Evolutionary conservation across 2,113 vertebrate genomes (phyloP).

Genomic region (Dasyprocta punctata): DNA sequence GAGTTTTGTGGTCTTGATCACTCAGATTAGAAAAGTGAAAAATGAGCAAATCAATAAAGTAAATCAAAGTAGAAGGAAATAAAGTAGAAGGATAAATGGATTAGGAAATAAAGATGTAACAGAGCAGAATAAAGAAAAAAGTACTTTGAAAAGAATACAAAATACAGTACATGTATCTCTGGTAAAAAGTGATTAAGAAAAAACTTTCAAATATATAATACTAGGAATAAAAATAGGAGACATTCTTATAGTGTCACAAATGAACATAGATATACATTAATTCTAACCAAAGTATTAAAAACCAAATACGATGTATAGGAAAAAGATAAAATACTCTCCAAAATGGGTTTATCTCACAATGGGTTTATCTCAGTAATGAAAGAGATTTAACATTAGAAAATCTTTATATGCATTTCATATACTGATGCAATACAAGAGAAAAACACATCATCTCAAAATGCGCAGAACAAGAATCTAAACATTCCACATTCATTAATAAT

Average conservation of each 20-base stretch:
- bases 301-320: neutral
- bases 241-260: neutral
- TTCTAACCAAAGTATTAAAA: neutral
- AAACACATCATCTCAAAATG: neutral
- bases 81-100: neutral
- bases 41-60: neutral
- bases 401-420: neutral
- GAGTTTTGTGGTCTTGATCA: neutral
- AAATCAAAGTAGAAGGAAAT: neutral
- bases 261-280: neutral
- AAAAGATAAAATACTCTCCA: neutral
- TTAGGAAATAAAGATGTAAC: neutral
- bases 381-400: neutral
- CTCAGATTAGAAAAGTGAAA: neutral
- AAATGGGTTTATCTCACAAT: neutral
- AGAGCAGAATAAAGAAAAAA: neutral
- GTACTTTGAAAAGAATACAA: neutral
- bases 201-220: neutral
- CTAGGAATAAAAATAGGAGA: conserved; percentile 1
- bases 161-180: neutral
- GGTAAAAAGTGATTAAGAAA: neutral
- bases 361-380: neutral
- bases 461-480: neutral
- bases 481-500: neutral
- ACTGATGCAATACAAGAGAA: neutral